phyloP scores from a whole-genome alignment of 2,797 vertebrate species.

The Cossypha niveicapilla region DNA sequence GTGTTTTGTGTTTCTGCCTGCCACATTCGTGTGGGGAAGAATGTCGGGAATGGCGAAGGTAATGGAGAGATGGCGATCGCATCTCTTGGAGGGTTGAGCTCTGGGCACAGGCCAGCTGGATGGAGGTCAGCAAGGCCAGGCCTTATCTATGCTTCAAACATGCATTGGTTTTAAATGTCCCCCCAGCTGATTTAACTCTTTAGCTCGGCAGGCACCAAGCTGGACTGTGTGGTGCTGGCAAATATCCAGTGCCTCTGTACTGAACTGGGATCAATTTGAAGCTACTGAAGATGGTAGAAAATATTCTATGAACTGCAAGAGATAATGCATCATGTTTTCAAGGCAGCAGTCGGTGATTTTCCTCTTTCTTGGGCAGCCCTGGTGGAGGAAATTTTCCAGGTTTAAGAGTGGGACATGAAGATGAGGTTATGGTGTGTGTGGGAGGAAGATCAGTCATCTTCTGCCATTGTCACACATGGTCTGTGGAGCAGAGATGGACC shows the following conservation, averaged over 20 bases:
- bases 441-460: neutral
- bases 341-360: neutral
- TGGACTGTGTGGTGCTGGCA: neutral
- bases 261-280: neutral
- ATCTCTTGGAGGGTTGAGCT: neutral
- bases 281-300: neutral
- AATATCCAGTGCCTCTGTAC: neutral
- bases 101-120: neutral
- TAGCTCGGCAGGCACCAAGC: neutral
- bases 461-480: neutral
- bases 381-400: neutral
- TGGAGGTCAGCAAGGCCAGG: neutral
- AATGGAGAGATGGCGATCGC: neutral
- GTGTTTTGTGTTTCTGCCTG: neutral
- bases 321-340: neutral
- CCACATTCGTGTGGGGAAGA: neutral
- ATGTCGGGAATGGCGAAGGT: neutral
- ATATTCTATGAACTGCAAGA: neutral
- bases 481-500: neutral
- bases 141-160: neutral
- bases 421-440: neutral
- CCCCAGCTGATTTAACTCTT: neutral
- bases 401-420: neutral
- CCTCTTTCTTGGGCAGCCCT: neutral
- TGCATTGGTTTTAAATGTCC: slow-evolving; percentile 7